phyloP scores from a whole-genome alignment of 2,888 invertebrate species.

The Pteria penguin region DNA sequence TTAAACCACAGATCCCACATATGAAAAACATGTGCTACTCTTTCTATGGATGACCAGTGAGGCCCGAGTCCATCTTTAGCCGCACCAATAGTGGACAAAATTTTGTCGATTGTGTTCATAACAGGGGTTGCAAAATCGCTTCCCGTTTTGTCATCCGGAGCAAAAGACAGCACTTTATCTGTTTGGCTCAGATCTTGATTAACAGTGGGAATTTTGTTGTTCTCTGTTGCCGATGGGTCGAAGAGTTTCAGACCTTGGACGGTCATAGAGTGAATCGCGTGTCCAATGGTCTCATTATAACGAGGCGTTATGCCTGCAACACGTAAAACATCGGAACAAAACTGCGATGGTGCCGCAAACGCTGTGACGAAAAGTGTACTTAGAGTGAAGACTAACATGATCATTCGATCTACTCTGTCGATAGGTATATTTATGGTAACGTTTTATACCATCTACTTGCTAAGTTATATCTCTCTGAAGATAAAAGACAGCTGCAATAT shows the following conservation, averaged over 20 bases:
- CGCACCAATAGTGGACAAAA: constrained; percentile 62
- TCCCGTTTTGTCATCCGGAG: constrained; percentile 54
- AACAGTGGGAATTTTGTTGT: constrained; percentile 67
- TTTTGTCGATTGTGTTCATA: constrained; percentile 65
- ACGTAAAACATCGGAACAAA: constrained; percentile 27
- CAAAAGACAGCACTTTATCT: constrained; percentile 58
- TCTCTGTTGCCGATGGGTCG: constrained; percentile 52
- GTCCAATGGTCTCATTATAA: constrained; percentile 68
- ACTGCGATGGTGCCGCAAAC: constrained; percentile 12
- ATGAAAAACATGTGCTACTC: constrained; percentile 70
- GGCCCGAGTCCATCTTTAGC: constrained; percentile 68
- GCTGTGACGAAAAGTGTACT: background rate
- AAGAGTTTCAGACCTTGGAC: constrained; percentile 65
- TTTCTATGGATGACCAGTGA: constrained; percentile 70
- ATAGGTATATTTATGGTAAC: no score
- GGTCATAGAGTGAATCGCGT: constrained; percentile 70
- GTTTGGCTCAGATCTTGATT: constrained; percentile 60
- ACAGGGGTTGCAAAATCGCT: constrained; percentile 58
- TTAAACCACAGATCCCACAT: constrained; percentile 69
- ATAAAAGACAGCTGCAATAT: no score
- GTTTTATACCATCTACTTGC: no score
- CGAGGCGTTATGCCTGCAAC: constrained; percentile 49
- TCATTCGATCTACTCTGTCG: no score
- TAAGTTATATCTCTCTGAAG: no score
- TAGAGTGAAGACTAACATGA: constrained; percentile 4